phyloP scores from a whole-genome alignment of 2,113 vertebrate species.

The Sebastes fasciatus region DNA sequence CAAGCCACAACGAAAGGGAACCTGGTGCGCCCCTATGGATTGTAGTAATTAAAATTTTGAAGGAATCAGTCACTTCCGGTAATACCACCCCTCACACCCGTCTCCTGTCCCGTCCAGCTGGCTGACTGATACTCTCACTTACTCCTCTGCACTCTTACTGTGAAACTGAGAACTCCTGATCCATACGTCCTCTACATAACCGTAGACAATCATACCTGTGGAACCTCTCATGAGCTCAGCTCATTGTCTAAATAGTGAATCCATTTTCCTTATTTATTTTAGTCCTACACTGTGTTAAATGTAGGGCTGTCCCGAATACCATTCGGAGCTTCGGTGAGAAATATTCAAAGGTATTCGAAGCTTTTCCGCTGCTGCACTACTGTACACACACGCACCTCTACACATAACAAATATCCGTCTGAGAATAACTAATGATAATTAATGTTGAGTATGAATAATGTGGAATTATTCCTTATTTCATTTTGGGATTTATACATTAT shows the following conservation, averaged over 20 bases:
- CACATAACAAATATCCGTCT: too few species aligned
- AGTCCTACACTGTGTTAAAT: conserved; percentile 54
- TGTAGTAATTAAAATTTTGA: conserved; percentile 54
- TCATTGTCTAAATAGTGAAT: conserved; percentile 41
- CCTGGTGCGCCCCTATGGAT: conserved; percentile 62
- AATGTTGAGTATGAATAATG: too few species aligned
- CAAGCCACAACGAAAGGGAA: conserved; percentile 48
- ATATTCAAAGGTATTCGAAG: too few species aligned
- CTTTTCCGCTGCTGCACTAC: too few species aligned
- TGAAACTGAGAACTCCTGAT: conserved; percentile 62
- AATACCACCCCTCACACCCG: conserved; percentile 56
- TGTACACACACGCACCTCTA: too few species aligned
- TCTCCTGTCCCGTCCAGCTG: conserved; percentile 39
- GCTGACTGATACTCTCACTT: conserved; percentile 58
- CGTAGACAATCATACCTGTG: conserved; percentile 71
- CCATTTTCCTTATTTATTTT: conserved; percentile 56
- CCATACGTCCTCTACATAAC: conserved; percentile 50
- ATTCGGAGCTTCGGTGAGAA: too few species aligned
- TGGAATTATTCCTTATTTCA: too few species aligned
- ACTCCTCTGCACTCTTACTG: conserved; percentile 61
- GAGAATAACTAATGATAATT: too few species aligned
- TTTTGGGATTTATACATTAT: too few species aligned
- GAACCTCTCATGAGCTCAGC: conserved; percentile 56
- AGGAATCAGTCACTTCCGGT: conserved; percentile 68
- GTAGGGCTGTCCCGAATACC: not conserved